Evolutionary conservation across 2,113 vertebrate species (phyloP), one percentile per base, ranked within the genome.

Genomic region (Hippocampus comes): DNA sequence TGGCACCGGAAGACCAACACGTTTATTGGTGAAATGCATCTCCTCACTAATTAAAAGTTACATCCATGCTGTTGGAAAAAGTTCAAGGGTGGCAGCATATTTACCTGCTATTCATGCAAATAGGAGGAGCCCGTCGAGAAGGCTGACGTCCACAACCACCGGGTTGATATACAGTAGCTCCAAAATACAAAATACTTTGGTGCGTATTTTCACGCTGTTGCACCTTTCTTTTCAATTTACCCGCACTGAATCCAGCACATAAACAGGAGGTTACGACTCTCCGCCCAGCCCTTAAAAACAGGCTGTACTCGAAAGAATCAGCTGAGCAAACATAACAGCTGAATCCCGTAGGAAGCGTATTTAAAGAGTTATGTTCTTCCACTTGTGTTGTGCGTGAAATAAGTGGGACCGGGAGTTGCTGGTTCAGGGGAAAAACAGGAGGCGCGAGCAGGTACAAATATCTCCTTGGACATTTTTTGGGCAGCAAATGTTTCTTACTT

Each of bases 401-500:
- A 60, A 17, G 9, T 15, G 59, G 18, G 59, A 17, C 41, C 0
- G n/a, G 41, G n/a, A 15, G 0, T 21, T 42, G 63, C 21, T 12
- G 21, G 9, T 63, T 63, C 9, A 11, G 12, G 20, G n/a, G n/a
- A 18, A 17, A 66, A 46, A 25, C 64, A 48, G 43, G 64, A 4
- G n/a, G 41, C 9, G 61, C 61, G 18, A 5, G 20, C 1, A n/a
- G 20, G 63, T 65, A 11, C 1, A 61, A 61, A 61, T 9, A 55
- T 3, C 53, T 1, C 9, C 53, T 4, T 5, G 18, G 18, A 34
- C 21, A 42, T 20, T 9, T 66, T 25, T 46, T 38, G 34, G 63
- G 63, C 42, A 63, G 61, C 34, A 66, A 12, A 7, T 18, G 15
- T 20, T 5, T 55, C 77, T 72, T 93, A 98, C 97, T 92, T 97